Evolutionary conservation across 2,113 vertebrate species (phyloP).

Genomic region (Arenaria interpres): DNA sequence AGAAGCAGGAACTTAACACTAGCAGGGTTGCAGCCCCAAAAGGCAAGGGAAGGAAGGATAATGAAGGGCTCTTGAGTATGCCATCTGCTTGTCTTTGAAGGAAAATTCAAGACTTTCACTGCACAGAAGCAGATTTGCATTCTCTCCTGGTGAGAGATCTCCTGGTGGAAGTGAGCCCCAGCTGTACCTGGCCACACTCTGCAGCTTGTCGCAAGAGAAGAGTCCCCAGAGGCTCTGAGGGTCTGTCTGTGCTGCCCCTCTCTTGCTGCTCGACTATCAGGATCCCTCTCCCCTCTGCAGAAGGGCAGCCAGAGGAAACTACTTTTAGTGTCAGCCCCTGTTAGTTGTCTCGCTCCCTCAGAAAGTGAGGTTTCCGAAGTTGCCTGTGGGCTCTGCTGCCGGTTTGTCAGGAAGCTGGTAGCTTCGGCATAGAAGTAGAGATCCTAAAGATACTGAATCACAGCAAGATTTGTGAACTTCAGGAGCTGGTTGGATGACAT

Average conservation of each 20-base stretch:
- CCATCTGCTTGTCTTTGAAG: conserved; percentile 51
- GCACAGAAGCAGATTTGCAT: conserved; percentile 52
- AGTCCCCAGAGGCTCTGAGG: neutral
- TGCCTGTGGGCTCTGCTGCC: neutral
- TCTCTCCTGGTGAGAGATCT: conserved; percentile 18
- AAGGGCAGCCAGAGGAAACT: neutral
- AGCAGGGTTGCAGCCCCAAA: neutral
- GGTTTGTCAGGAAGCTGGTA: neutral
- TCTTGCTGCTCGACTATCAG: rapidly evolving
- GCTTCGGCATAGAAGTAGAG: neutral
- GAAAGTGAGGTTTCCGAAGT: neutral
- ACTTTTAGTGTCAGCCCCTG: neutral
- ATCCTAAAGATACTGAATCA: neutral
- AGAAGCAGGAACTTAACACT: neutral
- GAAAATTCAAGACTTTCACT: conserved; percentile 46
- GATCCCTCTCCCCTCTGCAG: neutral
- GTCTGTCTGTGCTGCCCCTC: neutral
- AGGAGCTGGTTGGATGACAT: neutral
- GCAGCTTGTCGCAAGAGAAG: conserved; percentile 3
- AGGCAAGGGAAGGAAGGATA: neutral
- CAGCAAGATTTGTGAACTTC: neutral
- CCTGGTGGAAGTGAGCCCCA: neutral
- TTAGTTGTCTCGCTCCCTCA: neutral
- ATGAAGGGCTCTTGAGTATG: neutral
- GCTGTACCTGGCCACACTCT: neutral